A percentile compares a stretch with the other conserved stretches of the same genome.
Evolutionary conservation across 2,888 invertebrate genomes (phyloP).

Genomic region (Sepioteuthis lessoniana): DNA sequence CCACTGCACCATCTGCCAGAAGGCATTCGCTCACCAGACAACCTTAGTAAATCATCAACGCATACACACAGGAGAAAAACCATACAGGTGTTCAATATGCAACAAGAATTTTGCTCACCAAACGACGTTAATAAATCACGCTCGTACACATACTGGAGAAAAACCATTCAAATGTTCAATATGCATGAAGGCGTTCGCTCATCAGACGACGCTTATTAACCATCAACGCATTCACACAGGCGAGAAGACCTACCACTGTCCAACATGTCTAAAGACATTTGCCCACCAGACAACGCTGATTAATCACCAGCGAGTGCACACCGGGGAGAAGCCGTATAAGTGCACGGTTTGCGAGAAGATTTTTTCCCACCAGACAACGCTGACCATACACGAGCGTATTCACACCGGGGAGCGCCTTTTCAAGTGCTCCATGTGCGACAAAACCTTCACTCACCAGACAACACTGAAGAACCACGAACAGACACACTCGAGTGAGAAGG

Average conservation of each 20-base stretch:
- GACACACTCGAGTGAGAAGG: constrained; percentile 23
- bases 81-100: constrained; percentile 35
- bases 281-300: constrained; percentile 41
- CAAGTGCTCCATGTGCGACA: constrained; percentile 15
- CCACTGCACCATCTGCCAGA: not conserved
- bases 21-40: not conserved
- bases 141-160: constrained; percentile 25
- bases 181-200: constrained; percentile 39
- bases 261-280: constrained; percentile 35
- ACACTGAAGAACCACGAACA: constrained; percentile 40
- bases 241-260: constrained; percentile 37
- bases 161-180: constrained; percentile 17
- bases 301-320: constrained; percentile 36
- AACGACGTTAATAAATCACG: constrained; percentile 38
- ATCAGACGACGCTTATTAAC: constrained; percentile 36
- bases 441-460: constrained; percentile 38
- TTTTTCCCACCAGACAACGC: constrained; percentile 44
- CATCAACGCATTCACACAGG: constrained; percentile 42
- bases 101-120: constrained; percentile 43
- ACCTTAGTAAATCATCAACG: constrained; percentile 9
- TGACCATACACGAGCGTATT: constrained; percentile 43
- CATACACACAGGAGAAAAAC: constrained; percentile 38
- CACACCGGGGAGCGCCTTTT: constrained; percentile 38
- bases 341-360: constrained; percentile 45
- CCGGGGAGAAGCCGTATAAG: constrained; percentile 44